Conservation (phyloP, 2,113 vertebrate genomes). For the Rostratula benghalensis region DNA sequence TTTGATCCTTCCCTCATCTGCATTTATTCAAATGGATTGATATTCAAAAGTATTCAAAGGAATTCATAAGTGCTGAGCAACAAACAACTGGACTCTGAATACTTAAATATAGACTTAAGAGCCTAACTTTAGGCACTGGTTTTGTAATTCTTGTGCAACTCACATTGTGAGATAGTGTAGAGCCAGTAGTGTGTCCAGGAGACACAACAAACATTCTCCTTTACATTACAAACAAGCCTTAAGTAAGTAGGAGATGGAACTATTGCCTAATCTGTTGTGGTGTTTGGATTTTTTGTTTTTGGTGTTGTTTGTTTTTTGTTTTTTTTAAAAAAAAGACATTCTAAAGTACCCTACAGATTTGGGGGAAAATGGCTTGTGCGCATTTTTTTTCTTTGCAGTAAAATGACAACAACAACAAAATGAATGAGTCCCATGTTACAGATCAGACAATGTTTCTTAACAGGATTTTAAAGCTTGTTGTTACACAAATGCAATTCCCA, state of each 20-base stretch:
- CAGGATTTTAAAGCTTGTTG: not conserved
- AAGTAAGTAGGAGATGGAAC: not conserved
- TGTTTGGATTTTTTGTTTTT: not conserved
- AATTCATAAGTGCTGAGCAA: not conserved
- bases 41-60: no score
- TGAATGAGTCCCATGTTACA: conserved; percentile 47
- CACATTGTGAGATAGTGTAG: not conserved
- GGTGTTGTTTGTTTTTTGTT: not conserved
- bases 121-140: not conserved
- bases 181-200: not conserved
- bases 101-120: not conserved
- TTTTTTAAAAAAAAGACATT: not conserved
- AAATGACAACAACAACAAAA: conserved; percentile 29
- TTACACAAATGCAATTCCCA: conserved; percentile 47
- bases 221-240: not conserved
- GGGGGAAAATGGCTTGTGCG: not conserved
- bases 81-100: not conserved
- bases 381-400: not conserved
- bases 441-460: conserved; percentile 49
- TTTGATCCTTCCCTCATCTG: not conserved
- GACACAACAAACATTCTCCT: conserved; percentile 33
- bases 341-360: conserved; percentile 41
- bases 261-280: not conserved
- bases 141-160: conserved; percentile 40
- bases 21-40: not conserved